Evolutionary conservation across 2,797 vertebrate species (phyloP).

Genomic region (Babyrousa celebensis): DNA sequence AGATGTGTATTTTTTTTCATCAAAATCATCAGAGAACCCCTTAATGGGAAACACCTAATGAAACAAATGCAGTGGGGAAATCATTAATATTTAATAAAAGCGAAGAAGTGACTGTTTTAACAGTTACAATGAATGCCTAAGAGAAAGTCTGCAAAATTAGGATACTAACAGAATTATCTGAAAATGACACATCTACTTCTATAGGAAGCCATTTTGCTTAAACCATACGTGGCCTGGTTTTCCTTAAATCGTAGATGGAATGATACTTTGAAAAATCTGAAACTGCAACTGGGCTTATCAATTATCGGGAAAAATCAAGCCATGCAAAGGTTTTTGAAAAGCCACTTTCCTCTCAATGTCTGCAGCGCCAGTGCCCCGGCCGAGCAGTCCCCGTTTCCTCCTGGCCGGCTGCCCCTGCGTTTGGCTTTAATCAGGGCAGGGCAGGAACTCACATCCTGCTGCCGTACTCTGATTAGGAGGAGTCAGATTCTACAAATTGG

Average conservation of each 20-base stretch:
- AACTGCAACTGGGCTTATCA: constrained; percentile 90
- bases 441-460: constrained; percentile 97
- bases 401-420: constrained; percentile 92
- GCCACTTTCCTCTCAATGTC: constrained; percentile 81
- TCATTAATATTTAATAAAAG: constrained; percentile 12
- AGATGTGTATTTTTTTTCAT: constrained; percentile 10
- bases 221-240: constrained; percentile 77
- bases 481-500: constrained; percentile 95
- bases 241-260: constrained; percentile 82
- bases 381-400: constrained; percentile 89
- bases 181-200: constrained; percentile 62
- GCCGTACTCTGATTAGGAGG: constrained; percentile 96
- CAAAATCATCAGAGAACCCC: constrained; percentile 44
- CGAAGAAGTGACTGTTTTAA: constrained; percentile 21
- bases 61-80: constrained; percentile 6
- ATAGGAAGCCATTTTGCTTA: constrained; percentile 71
- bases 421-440: constrained; percentile 97
- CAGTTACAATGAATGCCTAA: constrained; percentile 30
- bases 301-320: constrained; percentile 90
- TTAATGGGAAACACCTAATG: not conserved
- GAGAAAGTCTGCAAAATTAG: constrained; percentile 59
- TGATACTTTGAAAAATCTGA: constrained; percentile 80
- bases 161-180: constrained; percentile 77
- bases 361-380: constrained; percentile 91
- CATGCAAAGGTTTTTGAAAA: constrained; percentile 87